These are phyloP conservation scores for Piaya cayana DNA, from an alignment of 2,113 vertebrate genomes.

Conservation along the genomic window DNA sequence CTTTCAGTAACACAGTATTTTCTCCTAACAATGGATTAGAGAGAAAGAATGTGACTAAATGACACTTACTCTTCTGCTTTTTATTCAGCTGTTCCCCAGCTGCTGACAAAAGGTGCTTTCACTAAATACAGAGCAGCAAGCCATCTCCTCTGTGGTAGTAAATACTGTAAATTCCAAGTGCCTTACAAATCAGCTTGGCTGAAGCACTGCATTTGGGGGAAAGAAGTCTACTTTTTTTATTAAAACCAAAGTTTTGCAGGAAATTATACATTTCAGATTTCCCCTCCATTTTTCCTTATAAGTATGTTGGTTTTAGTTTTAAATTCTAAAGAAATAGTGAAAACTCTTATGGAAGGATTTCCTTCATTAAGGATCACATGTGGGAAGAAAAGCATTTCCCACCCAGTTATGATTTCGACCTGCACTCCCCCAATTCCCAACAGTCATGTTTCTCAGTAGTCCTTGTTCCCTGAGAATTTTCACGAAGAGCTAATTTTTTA, in stretches of 20 bases:
- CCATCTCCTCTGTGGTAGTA: background rate
- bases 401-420: background rate
- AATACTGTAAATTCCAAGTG: background rate
- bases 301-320: background rate
- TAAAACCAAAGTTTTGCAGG: background rate
- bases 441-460: accelerated
- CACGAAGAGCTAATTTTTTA: background rate
- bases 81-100: background rate
- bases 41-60: background rate
- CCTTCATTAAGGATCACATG: background rate
- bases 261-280: background rate
- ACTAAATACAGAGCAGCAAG: background rate
- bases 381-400: background rate
- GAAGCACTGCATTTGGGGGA: background rate
- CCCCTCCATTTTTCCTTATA: background rate
- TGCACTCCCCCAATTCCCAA: background rate
- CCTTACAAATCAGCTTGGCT: background rate
- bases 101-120: constrained; percentile 39
- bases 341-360: background rate
- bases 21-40: background rate
- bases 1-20: background rate
- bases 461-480: background rate
- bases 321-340: background rate
- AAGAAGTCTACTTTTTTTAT: background rate
- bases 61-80: background rate